Conservation (phyloP, 2,797 vertebrate species). For the Semaprochilodus insignis region DNA sequence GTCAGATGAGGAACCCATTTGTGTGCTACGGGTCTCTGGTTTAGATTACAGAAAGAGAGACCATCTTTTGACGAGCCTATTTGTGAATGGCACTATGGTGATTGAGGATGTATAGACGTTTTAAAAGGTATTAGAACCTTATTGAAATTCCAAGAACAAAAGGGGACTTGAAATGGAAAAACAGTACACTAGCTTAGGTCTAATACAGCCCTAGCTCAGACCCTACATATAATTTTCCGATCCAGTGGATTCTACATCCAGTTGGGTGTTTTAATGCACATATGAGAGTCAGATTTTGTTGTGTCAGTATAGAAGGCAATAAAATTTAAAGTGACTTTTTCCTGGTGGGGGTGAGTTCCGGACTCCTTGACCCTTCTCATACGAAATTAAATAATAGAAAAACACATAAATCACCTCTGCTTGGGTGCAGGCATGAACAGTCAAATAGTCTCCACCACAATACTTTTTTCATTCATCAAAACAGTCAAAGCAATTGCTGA, state of each 20-base stretch:
- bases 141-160: constrained; percentile 41
- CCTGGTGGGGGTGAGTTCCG: constrained; percentile 63
- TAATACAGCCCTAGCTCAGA: not conserved
- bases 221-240: constrained; percentile 59
- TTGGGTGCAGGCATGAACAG: constrained; percentile 77
- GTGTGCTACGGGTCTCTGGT: constrained; percentile 40
- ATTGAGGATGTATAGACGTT: constrained; percentile 40
- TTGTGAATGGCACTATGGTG: constrained; percentile 24
- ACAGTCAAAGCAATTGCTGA: constrained; percentile 77
- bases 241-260: constrained; percentile 54
- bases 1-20: constrained; percentile 32
- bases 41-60: constrained; percentile 56
- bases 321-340: constrained; percentile 80
- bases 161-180: constrained; percentile 26
- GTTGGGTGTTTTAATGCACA: constrained; percentile 13
- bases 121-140: constrained; percentile 41
- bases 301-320: constrained; percentile 71
- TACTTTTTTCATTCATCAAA: constrained; percentile 86
- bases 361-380: constrained; percentile 76
- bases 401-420: constrained; percentile 84
- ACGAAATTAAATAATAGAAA: constrained; percentile 84
- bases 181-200: not conserved
- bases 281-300: constrained; percentile 67
- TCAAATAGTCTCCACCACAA: constrained; percentile 83
- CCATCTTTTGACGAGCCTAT: constrained; percentile 45